Conservation (phyloP, 2,113 vertebrate species). For the Nicator chloris region DNA sequence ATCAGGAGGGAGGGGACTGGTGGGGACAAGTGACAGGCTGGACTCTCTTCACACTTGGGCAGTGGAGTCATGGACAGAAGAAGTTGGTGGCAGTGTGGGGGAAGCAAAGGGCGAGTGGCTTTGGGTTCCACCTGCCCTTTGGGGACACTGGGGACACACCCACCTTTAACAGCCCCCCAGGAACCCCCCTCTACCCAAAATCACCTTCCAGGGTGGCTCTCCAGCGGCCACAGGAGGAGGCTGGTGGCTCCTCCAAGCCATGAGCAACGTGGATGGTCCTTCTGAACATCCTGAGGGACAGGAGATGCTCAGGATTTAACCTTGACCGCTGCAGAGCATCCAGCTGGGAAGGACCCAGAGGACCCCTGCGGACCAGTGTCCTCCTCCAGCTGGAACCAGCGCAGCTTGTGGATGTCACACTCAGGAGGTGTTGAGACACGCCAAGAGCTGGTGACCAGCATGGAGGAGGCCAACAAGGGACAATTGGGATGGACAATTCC, state of each 20-base stretch:
- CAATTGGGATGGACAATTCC: not conserved
- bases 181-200: not conserved
- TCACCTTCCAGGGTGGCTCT: not conserved
- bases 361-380: fast-evolving
- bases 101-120: not conserved
- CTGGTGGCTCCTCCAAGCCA: not conserved
- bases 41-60: fast-evolving
- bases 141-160: not conserved
- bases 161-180: not conserved
- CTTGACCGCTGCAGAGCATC: not conserved
- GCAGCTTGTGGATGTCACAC: not conserved
- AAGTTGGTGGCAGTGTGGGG: not conserved
- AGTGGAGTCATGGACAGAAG: not conserved
- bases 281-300: not conserved
- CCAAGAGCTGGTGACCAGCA: not conserved
- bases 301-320: not conserved
- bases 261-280: not conserved
- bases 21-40: fast-evolving
- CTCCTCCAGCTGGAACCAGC: not conserved
- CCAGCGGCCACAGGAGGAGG: not conserved
- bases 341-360: not conserved
- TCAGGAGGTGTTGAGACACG: not conserved
- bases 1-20: not conserved
- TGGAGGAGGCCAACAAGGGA: not conserved
- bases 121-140: not conserved